A percentile compares a stretch with the other conserved stretches of the same genome.
These are phyloP conservation scores for Sandelia bainsii DNA, from an alignment of 2,797 vertebrate genomes.

Conservation along the genomic window DNA sequence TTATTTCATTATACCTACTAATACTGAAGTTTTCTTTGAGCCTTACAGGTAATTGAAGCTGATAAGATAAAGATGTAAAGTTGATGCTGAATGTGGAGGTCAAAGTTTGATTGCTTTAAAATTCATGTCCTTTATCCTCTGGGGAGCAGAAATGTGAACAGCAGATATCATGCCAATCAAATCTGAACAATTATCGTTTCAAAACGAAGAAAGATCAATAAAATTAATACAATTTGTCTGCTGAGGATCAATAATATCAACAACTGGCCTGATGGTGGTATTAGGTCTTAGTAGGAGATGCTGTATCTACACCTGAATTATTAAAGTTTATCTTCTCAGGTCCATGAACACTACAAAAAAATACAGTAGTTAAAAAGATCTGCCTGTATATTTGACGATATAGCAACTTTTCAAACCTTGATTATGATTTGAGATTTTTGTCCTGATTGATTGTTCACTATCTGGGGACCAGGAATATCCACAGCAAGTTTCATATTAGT, in stretches of 20 bases:
- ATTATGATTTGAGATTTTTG: no score
- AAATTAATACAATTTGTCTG: not conserved
- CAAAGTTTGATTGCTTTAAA: not conserved
- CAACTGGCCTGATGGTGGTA: no score
- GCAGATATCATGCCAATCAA: not conserved
- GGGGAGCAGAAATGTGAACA: conserved; percentile 17
- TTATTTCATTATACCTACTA: not conserved
- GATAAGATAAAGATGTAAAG: not conserved
- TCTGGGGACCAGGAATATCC: conserved; percentile 4
- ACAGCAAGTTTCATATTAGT: not conserved
- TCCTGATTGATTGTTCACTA: not conserved
- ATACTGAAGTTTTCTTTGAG: not conserved
- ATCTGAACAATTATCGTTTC: not conserved
- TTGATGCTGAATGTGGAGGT: not conserved
- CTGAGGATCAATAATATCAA: not conserved
- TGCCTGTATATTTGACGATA: no score
- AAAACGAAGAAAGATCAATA: not conserved
- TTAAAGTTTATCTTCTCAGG: no score
- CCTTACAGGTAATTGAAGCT: not conserved
- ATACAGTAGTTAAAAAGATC: no score
- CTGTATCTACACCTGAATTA: no score
- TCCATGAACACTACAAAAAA: no score
- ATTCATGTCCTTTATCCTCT: conserved; percentile 6
- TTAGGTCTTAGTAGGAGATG: no score
- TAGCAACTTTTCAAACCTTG: no score